These are phyloP conservation scores for Trichechus manatus DNA, from an alignment of 2,113 vertebrate species.

Conservation along the genomic window DNA sequence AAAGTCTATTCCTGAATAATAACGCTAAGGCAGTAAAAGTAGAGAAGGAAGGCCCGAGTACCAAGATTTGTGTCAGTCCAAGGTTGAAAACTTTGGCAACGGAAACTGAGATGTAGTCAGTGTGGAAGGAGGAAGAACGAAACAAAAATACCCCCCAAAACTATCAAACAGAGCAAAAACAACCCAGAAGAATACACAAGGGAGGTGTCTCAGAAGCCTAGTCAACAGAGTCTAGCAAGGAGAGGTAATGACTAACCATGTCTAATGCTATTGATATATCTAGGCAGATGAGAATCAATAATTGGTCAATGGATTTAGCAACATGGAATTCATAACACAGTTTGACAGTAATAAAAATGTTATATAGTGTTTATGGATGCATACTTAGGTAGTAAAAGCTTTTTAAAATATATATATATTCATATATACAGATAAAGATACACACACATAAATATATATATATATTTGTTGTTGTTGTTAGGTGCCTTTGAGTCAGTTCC, in stretches of 20 bases:
- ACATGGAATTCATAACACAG: background rate
- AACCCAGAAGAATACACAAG: background rate
- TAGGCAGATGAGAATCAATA: background rate
- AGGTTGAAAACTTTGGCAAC: background rate
- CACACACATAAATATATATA: too few species aligned
- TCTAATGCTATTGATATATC: background rate
- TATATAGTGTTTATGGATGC: background rate
- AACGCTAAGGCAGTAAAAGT: background rate
- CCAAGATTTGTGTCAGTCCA: background rate
- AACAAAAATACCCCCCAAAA: background rate
- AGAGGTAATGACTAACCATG: background rate
- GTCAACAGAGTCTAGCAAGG: background rate
- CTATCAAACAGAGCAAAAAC: background rate
- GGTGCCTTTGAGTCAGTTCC: too few species aligned
- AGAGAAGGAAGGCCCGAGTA: background rate
- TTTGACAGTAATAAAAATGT: background rate
- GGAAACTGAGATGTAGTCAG: background rate
- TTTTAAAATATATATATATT: background rate
- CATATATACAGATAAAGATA: too few species aligned
- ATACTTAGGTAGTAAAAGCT: background rate
- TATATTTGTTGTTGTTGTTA: too few species aligned
- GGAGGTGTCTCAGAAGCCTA: background rate
- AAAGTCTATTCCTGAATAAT: background rate
- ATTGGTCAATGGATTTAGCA: background rate
- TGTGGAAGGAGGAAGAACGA: rapidly evolving